Conservation (phyloP, 2,113 vertebrate species). For the Amphiprion ocellaris region DNA sequence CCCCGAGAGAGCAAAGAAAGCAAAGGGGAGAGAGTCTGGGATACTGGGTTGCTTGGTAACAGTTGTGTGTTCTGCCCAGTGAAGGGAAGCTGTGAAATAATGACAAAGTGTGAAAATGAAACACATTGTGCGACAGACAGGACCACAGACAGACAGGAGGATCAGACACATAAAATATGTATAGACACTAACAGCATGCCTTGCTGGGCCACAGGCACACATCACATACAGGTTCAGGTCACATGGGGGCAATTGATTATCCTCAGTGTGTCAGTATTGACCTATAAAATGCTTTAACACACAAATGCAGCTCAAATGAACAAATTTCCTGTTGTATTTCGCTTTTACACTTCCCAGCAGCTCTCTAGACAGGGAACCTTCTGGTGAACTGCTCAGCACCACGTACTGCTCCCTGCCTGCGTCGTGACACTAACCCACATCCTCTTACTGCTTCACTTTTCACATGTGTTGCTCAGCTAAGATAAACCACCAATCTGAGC, state of each 20-base stretch:
- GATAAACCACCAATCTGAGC: background rate
- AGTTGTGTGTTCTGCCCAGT: slow-evolving; percentile 35
- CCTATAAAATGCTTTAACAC: slow-evolving; percentile 6
- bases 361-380: background rate
- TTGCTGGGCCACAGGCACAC: slow-evolving; percentile 21
- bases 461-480: background rate
- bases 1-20: background rate
- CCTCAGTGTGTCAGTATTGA: slow-evolving; percentile 27
- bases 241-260: slow-evolving; percentile 17
- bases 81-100: slow-evolving; percentile 48
- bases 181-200: slow-evolving; percentile 61
- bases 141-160: slow-evolving; percentile 22
- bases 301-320: background rate
- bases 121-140: slow-evolving; percentile 28
- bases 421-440: slow-evolving; percentile 47
- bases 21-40: slow-evolving; percentile 21
- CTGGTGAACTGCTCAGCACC: background rate
- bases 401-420: background rate
- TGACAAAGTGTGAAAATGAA: slow-evolving; percentile 54
- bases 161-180: slow-evolving; percentile 69
- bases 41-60: slow-evolving; percentile 71
- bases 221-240: slow-evolving; percentile 11
- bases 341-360: background rate
- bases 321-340: background rate
- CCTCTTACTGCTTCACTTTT: slow-evolving; percentile 1